Evolutionary conservation across 2,888 invertebrate species (phyloP), one percentile per base, ranked within the genome.

Genomic region (Rapana venosa): DNA sequence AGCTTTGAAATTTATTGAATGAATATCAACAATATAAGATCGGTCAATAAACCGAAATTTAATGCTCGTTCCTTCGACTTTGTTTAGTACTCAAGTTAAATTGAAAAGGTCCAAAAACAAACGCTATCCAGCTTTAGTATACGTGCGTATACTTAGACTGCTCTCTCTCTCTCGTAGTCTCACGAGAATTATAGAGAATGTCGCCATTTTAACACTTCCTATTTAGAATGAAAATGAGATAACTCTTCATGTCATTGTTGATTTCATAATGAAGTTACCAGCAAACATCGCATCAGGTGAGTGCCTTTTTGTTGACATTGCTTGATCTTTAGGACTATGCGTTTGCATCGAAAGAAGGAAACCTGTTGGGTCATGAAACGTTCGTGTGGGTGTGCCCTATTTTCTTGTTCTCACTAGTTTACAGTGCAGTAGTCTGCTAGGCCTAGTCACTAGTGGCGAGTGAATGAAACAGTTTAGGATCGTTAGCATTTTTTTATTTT

Each of bases 171-270:
- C 92, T 87, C 87, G 74, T 26, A 22, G 61, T 74, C 88, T 84
- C 92, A 85, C 90, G 87, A 22, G 47, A 83, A 66, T 61, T 15
- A 17, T 20, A 90, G 92, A 91, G 91, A 92, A 89, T 90, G 90
- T 92, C 92, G 92, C 92, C 92, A 92, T 92, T 90, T 92, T 92
- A 88, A 90, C 88, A 92, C 91, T 92, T 92, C 92, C 92, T 92
- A 91, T 92, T 91, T 90, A 61, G 66, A 85, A 87, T 61, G 90
- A 87, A 89, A 89, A 89, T 89, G 89, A 89, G 89, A 74, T 89
- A 89, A 70, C 61, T 77, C 74, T 85, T 70, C 89, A 70, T 89
- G 89, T 89, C 89, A 89, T 89, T 89, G 89, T 56, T 61, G 47
- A 85, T 74, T 77, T 77, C 89, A 66, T 89, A 66, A 89, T 89